Percentiles rank a stretch among this genome's conserved stretches.
Conservation (phyloP, 2,113 vertebrate genomes). For the Hemiprocne comata region DNA sequence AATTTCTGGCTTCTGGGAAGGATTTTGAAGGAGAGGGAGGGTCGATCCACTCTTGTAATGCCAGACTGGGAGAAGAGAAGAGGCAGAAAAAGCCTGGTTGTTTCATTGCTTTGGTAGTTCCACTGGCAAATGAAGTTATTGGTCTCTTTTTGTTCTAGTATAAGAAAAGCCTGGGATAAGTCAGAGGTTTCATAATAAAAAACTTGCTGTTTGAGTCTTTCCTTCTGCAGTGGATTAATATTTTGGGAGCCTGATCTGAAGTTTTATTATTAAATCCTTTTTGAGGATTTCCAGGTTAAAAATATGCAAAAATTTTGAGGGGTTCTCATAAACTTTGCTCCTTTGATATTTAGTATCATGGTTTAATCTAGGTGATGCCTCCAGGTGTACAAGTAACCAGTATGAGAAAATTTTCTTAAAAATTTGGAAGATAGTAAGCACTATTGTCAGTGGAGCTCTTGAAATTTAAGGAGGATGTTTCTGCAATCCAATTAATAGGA, state of each 20-base stretch:
- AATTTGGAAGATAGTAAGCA: background rate
- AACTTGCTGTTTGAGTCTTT: background rate
- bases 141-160: background rate
- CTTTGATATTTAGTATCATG: background rate
- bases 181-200: background rate
- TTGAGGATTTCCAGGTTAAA: background rate
- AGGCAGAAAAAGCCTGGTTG: background rate
- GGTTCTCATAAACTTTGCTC: background rate
- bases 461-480: background rate
- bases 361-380: background rate
- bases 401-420: background rate
- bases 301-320: background rate
- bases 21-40: background rate
- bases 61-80: background rate
- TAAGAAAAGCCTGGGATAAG: accelerated
- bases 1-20: background rate
- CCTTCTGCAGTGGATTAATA: background rate
- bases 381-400: background rate
- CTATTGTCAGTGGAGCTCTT: background rate
- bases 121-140: background rate
- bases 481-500: background rate
- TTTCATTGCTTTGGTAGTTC: background rate
- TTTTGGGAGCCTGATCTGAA: background rate
- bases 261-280: background rate
- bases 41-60: background rate